phyloP scores from a whole-genome alignment of 2,113 vertebrate species.

The Ploceus nigricollis region DNA sequence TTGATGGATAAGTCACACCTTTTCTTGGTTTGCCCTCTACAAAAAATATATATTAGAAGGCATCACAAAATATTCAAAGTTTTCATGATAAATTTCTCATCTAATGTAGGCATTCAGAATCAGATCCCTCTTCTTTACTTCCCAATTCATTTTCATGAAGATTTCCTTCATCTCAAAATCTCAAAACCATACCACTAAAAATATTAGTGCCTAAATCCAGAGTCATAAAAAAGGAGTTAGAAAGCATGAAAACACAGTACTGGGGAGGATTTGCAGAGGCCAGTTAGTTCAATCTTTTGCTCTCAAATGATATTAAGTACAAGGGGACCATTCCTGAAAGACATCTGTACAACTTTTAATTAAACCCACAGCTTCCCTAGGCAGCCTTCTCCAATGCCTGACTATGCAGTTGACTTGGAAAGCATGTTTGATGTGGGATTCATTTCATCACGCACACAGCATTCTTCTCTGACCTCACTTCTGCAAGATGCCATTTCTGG shows the following conservation, averaged over 20 bases:
- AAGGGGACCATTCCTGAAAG: not conserved
- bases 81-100: not conserved
- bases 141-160: not conserved
- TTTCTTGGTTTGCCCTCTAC: conserved; percentile 90
- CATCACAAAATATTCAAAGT: not conserved
- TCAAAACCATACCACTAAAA: not conserved
- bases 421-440: conserved; percentile 32
- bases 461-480: conserved; percentile 14
- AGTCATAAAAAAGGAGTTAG: not conserved
- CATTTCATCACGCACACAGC: not conserved
- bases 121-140: not conserved
- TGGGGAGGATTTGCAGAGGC: not conserved
- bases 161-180: not conserved
- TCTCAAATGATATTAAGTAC: not conserved
- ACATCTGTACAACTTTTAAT: not conserved
- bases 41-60: not conserved
- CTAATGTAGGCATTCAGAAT: not conserved
- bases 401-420: not conserved
- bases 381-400: not conserved
- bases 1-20: conserved; percentile 87
- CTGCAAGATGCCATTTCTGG: conserved; percentile 6
- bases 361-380: not conserved
- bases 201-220: not conserved
- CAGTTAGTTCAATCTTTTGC: not conserved
- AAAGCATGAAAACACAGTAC: not conserved